Conservation (phyloP, 2,888 invertebrate genomes). For the Sarcophaga carnaria region DNA sequence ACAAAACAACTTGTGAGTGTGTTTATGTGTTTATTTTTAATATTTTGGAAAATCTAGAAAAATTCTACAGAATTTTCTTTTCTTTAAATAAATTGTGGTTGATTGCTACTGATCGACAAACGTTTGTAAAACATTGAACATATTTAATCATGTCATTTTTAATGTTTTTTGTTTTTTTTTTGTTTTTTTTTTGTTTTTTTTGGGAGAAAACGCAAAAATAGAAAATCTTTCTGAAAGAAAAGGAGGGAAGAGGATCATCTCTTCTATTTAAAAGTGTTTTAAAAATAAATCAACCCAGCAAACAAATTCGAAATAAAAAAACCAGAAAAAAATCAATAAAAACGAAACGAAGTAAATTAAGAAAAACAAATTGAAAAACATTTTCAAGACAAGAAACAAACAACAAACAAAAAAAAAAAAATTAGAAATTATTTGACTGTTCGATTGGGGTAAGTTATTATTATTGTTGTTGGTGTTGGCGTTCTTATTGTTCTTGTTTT, state of each 20-base stretch:
- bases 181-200: neutral
- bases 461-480: too few relatives aligned
- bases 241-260: neutral
- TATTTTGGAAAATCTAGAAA: slow-evolving; percentile 27
- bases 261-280: slow-evolving; percentile 49
- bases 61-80: slow-evolving; percentile 36
- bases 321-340: slow-evolving; percentile 3
- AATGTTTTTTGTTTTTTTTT: neutral
- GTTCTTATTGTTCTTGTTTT: neutral
- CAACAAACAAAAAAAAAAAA: too few relatives aligned
- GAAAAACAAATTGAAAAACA: slow-evolving; percentile 34
- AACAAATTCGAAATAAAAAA: neutral
- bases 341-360: neutral
- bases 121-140: slow-evolving; percentile 15
- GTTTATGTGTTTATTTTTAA: slow-evolving; percentile 14
- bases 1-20: slow-evolving; percentile 7
- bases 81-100: neutral
- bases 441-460: slow-evolving; percentile 47
- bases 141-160: slow-evolving; percentile 22
- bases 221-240: slow-evolving; percentile 19
- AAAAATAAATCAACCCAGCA: slow-evolving; percentile 53
- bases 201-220: slow-evolving; percentile 21
- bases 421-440: slow-evolving; percentile 3
- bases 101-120: neutral
- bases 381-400: slow-evolving; percentile 1